Evolutionary conservation across 2,888 invertebrate genomes (phyloP).

Genomic region (Plagodis dolabraria): DNA sequence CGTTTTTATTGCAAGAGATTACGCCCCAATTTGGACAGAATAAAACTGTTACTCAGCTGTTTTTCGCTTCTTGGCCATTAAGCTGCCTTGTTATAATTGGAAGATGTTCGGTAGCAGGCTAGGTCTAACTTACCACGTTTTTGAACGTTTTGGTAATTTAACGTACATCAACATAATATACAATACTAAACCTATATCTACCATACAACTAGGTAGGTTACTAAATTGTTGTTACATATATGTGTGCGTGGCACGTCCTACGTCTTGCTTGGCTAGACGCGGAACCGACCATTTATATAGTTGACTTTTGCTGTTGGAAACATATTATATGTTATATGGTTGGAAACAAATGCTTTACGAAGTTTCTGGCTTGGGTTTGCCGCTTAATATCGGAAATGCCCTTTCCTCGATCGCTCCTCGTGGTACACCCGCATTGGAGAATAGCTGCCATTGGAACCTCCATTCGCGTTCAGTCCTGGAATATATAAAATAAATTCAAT

Average conservation of each 20-base stretch:
- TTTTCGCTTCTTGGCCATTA: too few species aligned
- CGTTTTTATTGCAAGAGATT: too few species aligned
- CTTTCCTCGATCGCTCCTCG: conserved; percentile 91
- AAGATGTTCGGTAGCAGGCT: too few species aligned
- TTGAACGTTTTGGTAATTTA: neutral
- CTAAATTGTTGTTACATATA: too few species aligned
- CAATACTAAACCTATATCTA: conserved; percentile 17
- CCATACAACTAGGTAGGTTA: neutral
- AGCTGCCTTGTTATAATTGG: too few species aligned
- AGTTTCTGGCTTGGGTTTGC: neutral
- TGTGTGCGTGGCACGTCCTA: neutral
- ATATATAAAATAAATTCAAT: too few species aligned
- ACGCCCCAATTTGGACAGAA: too few species aligned
- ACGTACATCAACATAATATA: too few species aligned
- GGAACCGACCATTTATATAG: neutral
- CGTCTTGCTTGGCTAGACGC: conserved; percentile 3
- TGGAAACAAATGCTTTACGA: neutral
- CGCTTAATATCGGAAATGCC: conserved; percentile 91
- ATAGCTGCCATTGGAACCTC: conserved; percentile 87
- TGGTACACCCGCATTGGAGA: conserved; percentile 92
- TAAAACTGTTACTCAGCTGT: too few species aligned
- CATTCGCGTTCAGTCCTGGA: conserved; percentile 86
- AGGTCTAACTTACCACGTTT: too few species aligned
- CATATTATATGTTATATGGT: too few species aligned
- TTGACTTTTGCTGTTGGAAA: too few species aligned